Base-by-base conservation (phyloP, 1,140 invertebrate genomes). In the Marisa cornuarietis region DNA sequence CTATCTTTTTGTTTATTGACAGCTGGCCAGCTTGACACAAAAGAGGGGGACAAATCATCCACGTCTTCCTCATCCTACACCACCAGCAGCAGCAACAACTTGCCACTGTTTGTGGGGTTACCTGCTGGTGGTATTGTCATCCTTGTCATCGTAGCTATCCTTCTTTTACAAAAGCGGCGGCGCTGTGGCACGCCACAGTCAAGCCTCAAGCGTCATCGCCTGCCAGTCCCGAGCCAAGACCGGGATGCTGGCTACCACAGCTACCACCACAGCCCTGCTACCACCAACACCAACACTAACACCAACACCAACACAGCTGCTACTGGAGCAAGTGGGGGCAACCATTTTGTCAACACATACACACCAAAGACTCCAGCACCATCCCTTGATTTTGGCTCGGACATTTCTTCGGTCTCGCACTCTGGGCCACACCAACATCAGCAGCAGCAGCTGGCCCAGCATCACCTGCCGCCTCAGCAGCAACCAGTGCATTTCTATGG, bases 381-480 rank as follows among this genome's bases (percentile, higher is more conserved):
- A 31, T 88, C 83, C 81, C 79, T 87, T 68, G 87, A 88, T 76
- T 87, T 87, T 72, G 87, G 87, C 73, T 87, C 88, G 74, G 88
- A 89, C 82, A 88, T 89, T 79, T 89, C 88, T 52, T 89, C 88
- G 0, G 87, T 88, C 10, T 89, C 88, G 6, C 83, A 85, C 63
- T 85, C 84, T 79, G 84, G 86, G 42, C 85, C 85, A 77, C 82
- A 82, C 72, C 81, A 66, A 16, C 72, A 63, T 76, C 82, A 76
- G 68, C 82, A 82, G 31, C 85, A 81, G 71, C 82, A 81, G 63
- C 79, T 66, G 26, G 61, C 72, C 52, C 22, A n/a, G 24, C 65
- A 51, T 6, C 49, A 62, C 49, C 82, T 52, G 69, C 75, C 6
- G 18, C 42, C n/a, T n/a, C 71, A 8, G 71, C 71, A 73, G 75